Conservation (phyloP, 2,113 vertebrate genomes). For the Baryphthengus martii region DNA sequence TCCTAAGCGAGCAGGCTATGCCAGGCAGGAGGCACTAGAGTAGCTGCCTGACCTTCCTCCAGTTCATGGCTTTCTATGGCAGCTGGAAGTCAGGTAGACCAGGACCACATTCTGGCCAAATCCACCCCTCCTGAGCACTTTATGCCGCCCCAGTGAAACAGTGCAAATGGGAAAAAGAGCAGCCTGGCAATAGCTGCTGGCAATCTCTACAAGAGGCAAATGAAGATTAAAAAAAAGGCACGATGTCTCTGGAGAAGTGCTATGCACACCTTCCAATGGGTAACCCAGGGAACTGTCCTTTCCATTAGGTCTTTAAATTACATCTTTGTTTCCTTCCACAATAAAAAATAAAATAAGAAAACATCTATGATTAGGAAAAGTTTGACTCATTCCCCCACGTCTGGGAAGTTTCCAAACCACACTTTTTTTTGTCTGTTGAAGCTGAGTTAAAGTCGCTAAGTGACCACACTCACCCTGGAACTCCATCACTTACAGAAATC, state of each 20-base stretch:
- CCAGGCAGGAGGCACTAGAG: background rate
- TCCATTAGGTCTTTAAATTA: background rate
- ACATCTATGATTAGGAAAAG: background rate
- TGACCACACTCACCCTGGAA: background rate
- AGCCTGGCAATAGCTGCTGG: background rate
- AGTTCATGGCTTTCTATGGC: background rate
- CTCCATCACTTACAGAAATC: background rate
- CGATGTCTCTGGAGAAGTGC: fast-evolving
- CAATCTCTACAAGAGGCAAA: background rate
- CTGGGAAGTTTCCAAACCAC: background rate
- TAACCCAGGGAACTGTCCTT: background rate
- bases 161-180: background rate
- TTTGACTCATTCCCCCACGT: background rate
- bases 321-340: background rate
- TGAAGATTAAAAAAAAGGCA: background rate
- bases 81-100: background rate
- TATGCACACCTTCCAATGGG: background rate
- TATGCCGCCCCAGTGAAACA: background rate
- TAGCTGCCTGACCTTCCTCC: constrained; percentile 23
- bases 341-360: background rate
- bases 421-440: background rate
- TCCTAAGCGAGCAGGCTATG: background rate
- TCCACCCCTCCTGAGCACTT: background rate
- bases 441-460: background rate
- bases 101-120: background rate